Evolutionary conservation across 2,888 invertebrate genomes (phyloP), one percentile per base, ranked within the genome.

Genomic region (Rambutsinella grinnellia): DNA sequence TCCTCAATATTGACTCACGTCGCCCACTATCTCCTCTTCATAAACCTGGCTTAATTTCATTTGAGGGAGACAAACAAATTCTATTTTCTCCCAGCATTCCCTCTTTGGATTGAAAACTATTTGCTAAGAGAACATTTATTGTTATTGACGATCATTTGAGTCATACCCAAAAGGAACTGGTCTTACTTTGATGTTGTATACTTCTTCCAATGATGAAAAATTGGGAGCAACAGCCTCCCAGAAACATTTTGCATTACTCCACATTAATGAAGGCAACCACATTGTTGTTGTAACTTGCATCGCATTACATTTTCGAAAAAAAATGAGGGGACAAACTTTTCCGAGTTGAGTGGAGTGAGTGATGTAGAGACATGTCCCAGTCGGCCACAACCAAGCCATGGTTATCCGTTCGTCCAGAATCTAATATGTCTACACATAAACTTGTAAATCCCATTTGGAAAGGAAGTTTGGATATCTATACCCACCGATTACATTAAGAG

Each of bases 401-500:
- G 13, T 36, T 36, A 36, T 36, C 36, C 36, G 5, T 36, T 13
- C 13, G n/a, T n/a, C n/a, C n/a, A n/a, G n/a, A n/a, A n/a, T 27
- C 3, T 27, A 70, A 70, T 56, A 56, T 62, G 62, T 70, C 56
- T 56, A 62, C 62, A 62, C 70, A 62, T 56, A 62, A 70, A 21
- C 62, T 62, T 56, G 49, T 54, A 69, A 70, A 70, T 70, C 70
- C 70, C 70, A 70, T 70, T 70, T 56, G 60, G 58, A n/a, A 51
- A 26, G 13, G 47, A 51, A 21, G 19, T n/a, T n/a, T n/a, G n/a
- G n/a, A n/a, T n/a, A n/a, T n/a, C n/a, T n/a, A n/a, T n/a, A n/a
- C n/a, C n/a, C n/a, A n/a, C n/a, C n/a, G n/a, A n/a, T n/a, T n/a
- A n/a, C n/a, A n/a, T n/a, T n/a, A 28, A 36, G 63, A 71, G 47